Evolutionary conservation across 1,140 invertebrate genomes (phyloP).

Genomic region (Rhagoletis pomonella): DNA sequence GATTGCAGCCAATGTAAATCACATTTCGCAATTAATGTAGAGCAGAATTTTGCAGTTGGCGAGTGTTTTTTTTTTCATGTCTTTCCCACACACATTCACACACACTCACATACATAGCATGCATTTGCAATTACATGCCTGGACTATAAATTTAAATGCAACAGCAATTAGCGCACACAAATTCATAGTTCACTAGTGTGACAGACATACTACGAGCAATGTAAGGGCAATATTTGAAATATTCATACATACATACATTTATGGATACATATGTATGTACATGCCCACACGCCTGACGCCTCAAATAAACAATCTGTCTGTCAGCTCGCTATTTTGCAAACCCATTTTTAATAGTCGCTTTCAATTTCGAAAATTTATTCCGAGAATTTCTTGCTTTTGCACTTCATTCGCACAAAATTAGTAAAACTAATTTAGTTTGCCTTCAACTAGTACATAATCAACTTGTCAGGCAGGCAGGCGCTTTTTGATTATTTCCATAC

Average conservation of each 20-base stretch:
- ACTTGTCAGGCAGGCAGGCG: neutral
- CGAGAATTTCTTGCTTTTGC: neutral
- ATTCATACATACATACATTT: neutral
- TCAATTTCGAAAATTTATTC: neutral
- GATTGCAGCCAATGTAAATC: constrained; percentile 35
- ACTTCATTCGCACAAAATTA: neutral
- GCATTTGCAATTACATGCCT: neutral
- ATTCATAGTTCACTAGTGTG: neutral
- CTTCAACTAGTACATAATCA: neutral
- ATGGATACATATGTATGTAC: too few species aligned
- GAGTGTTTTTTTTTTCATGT: neutral
- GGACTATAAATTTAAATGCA: neutral
- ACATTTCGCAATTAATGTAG: constrained; percentile 12
- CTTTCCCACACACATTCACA: neutral
- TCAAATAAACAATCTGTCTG: constrained; percentile 20
- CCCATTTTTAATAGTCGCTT: neutral
- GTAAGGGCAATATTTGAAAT: neutral
- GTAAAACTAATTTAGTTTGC: neutral
- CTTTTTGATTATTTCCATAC: neutral
- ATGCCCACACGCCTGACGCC: neutral
- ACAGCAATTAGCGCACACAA: neutral
- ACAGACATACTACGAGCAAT: neutral
- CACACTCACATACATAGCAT: neutral
- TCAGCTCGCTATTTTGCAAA: constrained; percentile 11
- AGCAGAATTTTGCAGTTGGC: constrained; percentile 6